Conservation (phyloP, 1,140 invertebrate species). For the Papilio machaon region DNA sequence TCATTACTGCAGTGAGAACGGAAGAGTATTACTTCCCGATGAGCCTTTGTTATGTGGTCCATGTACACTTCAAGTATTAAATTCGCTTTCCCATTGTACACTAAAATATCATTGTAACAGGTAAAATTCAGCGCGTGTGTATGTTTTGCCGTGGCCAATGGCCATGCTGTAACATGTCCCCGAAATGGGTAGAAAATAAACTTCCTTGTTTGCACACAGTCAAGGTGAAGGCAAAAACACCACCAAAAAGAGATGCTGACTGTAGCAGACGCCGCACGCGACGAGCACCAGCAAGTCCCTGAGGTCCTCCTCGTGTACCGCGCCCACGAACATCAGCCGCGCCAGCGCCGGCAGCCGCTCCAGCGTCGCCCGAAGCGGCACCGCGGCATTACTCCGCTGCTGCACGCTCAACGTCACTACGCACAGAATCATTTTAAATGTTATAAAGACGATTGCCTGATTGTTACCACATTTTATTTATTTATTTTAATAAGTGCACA, state of each 20-base stretch:
- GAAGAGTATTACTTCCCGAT: not conserved
- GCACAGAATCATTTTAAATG: constrained; percentile 18
- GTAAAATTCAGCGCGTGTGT: too few relatives aligned
- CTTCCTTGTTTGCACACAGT: too few relatives aligned
- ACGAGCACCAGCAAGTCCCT: constrained; percentile 53
- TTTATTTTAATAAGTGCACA: too few relatives aligned
- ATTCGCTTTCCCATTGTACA: not conserved
- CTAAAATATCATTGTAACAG: too few relatives aligned
- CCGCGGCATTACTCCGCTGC: constrained; percentile 58
- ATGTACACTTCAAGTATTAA: not conserved
- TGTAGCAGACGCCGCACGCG: constrained; percentile 63
- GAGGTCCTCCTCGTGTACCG: constrained; percentile 54
- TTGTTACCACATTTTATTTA: too few relatives aligned
- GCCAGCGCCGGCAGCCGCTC: constrained; percentile 61
- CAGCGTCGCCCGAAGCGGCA: constrained; percentile 59
- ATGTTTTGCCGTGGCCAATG: too few relatives aligned
- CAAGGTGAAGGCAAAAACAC: too few relatives aligned
- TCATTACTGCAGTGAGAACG: too few relatives aligned
- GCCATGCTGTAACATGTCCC: too few relatives aligned
- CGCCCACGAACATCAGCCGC: constrained; percentile 56
- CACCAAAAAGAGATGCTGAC: constrained; percentile 47
- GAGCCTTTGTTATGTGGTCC: not conserved
- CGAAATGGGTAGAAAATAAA: too few relatives aligned
- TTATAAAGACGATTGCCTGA: too few relatives aligned
- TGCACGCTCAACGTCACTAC: constrained; percentile 66